These are phyloP conservation scores for Acanthurus tractus DNA, from an alignment of 2,797 vertebrate genomes.

Conservation along the genomic window DNA sequence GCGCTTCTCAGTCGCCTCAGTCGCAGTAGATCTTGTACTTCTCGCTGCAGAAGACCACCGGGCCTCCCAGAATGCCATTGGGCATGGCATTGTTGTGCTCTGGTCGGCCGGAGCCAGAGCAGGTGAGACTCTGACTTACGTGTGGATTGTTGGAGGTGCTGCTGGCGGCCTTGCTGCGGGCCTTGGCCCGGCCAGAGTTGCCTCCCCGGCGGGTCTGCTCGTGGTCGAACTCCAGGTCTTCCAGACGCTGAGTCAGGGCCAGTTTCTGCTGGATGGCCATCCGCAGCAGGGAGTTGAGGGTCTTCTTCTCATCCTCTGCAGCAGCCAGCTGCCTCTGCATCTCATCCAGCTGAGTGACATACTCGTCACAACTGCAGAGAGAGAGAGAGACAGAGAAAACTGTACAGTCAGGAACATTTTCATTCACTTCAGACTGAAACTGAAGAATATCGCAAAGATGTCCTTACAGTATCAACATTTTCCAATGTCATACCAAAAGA, in stretches of 20 bases:
- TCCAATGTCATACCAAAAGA: slow-evolving; percentile 41
- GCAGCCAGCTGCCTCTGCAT: slow-evolving; percentile 98
- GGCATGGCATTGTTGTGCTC: slow-evolving; percentile 84
- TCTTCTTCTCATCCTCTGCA: slow-evolving; percentile 99
- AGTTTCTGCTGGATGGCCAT: slow-evolving; percentile 99
- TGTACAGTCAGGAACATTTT: background rate
- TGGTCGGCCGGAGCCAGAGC: slow-evolving; percentile 88
- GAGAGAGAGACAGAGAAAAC: slow-evolving; percentile 12
- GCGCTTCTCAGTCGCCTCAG: slow-evolving; percentile 80
- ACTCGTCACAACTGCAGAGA: slow-evolving; percentile 93
- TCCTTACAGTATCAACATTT: background rate
- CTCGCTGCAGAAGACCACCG: slow-evolving; percentile 93
- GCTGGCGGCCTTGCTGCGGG: slow-evolving; percentile 78
- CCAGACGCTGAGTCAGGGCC: slow-evolving; percentile 96
- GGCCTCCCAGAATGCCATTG: slow-evolving; percentile 82
- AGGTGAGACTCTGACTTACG: slow-evolving; percentile 92
- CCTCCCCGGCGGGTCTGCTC: slow-evolving; percentile 92
- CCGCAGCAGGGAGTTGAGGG: slow-evolving; percentile 95
- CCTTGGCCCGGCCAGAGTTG: slow-evolving; percentile 83
- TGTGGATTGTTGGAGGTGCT: slow-evolving; percentile 85
- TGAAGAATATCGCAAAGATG: background rate
- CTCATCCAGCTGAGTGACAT: slow-evolving; percentile 96
- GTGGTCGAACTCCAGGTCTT: slow-evolving; percentile 95
- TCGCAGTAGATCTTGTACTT: slow-evolving; percentile 99
- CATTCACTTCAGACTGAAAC: background rate